Evolutionary conservation across 37 sponge, comb jelly and placozoan species (phyloP).

Genomic region (Hexactinellida sp.): DNA sequence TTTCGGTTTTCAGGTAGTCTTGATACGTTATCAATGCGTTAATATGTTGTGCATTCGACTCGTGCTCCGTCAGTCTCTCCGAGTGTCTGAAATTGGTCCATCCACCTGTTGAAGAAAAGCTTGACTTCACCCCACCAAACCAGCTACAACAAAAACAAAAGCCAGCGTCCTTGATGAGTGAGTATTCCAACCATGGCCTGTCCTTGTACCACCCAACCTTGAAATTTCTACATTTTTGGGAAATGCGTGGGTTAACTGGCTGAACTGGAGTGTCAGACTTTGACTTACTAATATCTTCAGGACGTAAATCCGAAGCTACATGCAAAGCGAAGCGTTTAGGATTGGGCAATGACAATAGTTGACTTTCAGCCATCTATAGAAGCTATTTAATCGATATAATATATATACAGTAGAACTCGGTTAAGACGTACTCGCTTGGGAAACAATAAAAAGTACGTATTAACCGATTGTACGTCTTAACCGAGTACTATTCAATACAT

Average conservation of each 20-base stretch:
- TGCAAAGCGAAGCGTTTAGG: slow-evolving; percentile 12
- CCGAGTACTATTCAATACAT: neutral
- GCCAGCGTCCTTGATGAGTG: neutral
- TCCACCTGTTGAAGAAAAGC: slow-evolving; percentile 1
- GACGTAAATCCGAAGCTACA: slow-evolving; percentile 12
- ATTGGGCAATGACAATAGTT: neutral
- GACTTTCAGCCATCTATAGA: neutral
- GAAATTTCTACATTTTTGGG: slow-evolving; percentile 5
- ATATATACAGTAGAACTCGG: no score
- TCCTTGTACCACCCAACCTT: slow-evolving; percentile 14
- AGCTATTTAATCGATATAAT: neutral
- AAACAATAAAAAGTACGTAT: neutral
- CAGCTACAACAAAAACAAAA: neutral
- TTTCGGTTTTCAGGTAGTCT: neutral
- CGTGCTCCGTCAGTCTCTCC: neutral
- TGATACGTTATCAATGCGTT: neutral
- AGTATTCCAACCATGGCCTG: slow-evolving; percentile 15
- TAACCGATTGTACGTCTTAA: neutral
- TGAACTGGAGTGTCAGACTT: slow-evolving; percentile 18
- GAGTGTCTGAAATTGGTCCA: slow-evolving; percentile 16
- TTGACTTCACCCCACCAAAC: slow-evolving; percentile 14
- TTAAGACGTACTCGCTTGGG: no score
- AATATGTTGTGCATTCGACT: neutral
- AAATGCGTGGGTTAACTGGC: slow-evolving; percentile 2
- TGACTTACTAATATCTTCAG: slow-evolving; percentile 12